Evolutionary conservation across 2,888 invertebrate species (phyloP), one percentile per base, ranked within the genome.

Genomic region (Drosophila percnosoma): DNA sequence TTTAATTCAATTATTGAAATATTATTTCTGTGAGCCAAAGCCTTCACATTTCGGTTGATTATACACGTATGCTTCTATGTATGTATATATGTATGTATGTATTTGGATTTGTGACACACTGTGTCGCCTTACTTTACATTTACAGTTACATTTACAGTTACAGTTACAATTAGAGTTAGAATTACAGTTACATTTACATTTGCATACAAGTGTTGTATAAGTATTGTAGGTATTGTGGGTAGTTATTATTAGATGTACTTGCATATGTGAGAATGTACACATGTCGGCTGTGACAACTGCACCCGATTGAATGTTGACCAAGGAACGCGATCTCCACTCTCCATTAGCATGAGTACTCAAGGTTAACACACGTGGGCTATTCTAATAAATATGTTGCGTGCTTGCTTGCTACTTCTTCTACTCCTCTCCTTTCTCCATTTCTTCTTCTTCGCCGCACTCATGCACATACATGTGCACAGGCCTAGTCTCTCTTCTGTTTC

Each of bases 1-100:
- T 70, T 66, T 58, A 59, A 64, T 80, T 80, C 36, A 36, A 27
- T 57, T 71, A 71, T 76, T 78, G 31, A 64, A 80, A 60, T 80
- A 80, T 78, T 51, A 15, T 62, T 29, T 57, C 51, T 42, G 59
- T 57, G 42, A 59, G 67, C 38, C 52, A 33, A 53, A 57, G 27
- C 45, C 27, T 55, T 34, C 55, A 63, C 40, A 52, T 33, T 52
- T 51, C 18, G 11, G 29, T 58, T 51, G 53, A 51, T 67, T 67
- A 60, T 55, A 45, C 45, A 45, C 45, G 45, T 45, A 45, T 45
- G 34, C 34, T 21, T 52, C 8, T 52, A 21, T 52, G 21, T 53
- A 34, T 34, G 7, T 53, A 18, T 53, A 5, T 34, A 24, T 34
- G 21, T 54, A 24, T 54, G 34, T 36, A 36, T 36, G 34, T 33